Evolutionary conservation across 2,797 vertebrate genomes (phyloP), one percentile per base, ranked within the genome.

Genomic region (Agapornis canus): DNA sequence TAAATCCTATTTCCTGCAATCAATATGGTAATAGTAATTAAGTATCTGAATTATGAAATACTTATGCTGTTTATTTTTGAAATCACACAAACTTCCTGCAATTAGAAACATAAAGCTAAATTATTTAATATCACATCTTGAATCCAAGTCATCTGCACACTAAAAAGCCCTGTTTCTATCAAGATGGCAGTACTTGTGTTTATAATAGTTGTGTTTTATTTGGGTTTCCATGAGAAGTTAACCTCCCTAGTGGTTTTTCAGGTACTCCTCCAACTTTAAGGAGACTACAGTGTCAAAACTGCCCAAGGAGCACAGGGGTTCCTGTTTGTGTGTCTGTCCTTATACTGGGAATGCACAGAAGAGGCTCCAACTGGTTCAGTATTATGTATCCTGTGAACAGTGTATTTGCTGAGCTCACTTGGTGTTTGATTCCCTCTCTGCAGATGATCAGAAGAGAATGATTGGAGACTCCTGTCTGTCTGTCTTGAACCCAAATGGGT

Each of bases 11-110:
- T 96, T 92, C 95, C 95, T 95, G 84, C 79, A 95, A 93, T 97
- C 92, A 95, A 95, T 96, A 86, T 92, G 92, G 91, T 93, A 92
- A 89, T 96, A 91, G 77, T 95, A 95, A 96, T 96, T 97, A 95
- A 96, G 73, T 94, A 79, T 95, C 65, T 90, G 92, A 95, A 81
- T 94, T 93, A 95, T 88, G 91, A 83, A 93, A 92, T 87, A 89
- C 94, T 95, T 96, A 91, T 45, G 82, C 77, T 94, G 94, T 93
- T 95, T 94, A 90, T 95, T 94, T 94, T 94, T 29, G 0, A 93
- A 96, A 72, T 95, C 89, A 72, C 47, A 63, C 47, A 81, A 92
- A 89, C 95, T 96, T 95, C 94, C 95, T 96, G 90, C 92, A 95
- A 95, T 96, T 95, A 95, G 92, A 82, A 86, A 86, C 83, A 91